Percentiles rank a stretch among this genome's conserved stretches.
Conservation (phyloP, 2,113 vertebrate species). For the Osmerus eperlanus region DNA sequence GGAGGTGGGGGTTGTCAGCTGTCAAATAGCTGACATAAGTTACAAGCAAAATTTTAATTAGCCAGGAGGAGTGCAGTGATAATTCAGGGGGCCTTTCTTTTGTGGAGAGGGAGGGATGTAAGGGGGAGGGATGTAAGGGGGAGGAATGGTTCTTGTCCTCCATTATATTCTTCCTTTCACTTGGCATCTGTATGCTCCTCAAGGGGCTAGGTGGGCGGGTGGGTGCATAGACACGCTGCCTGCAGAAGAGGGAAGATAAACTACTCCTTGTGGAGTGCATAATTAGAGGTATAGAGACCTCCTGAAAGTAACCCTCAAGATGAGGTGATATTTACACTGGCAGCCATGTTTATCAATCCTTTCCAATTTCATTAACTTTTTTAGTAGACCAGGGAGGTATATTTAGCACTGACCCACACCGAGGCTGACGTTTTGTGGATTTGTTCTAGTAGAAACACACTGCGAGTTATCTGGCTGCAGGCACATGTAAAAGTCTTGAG, state of each 20-base stretch:
- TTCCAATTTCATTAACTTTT: too few species aligned
- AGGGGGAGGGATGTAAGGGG: too few species aligned
- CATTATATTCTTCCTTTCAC: conserved; percentile 76
- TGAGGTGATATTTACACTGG: conserved; percentile 50
- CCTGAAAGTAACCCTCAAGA: conserved; percentile 41
- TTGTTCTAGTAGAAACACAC: too few species aligned
- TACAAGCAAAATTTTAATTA: conserved; percentile 99
- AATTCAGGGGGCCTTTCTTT: conserved; percentile 82
- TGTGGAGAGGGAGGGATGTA: conserved; percentile 61
- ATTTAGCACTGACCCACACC: too few species aligned
- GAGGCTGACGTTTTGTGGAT: neutral
- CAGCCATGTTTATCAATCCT: neutral
- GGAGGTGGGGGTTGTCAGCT: conserved; percentile 76
- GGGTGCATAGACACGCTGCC: conserved; percentile 25
- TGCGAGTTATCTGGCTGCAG: too few species aligned
- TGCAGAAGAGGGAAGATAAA: conserved; percentile 37
- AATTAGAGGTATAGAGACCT: conserved; percentile 54
- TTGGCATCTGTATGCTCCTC: conserved; percentile 70
- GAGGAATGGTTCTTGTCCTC: conserved; percentile 57
- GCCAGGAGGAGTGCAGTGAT: conserved; percentile 86
- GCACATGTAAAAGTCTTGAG: too few species aligned
- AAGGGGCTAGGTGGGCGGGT: conserved; percentile 38
- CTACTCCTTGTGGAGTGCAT: conserved; percentile 52
- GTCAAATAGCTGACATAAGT: conserved; percentile 93
- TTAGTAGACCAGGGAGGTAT: too few species aligned